Evolutionary conservation across 2,797 vertebrate species (phyloP).

Genomic region (Aeoliscus strigatus): DNA sequence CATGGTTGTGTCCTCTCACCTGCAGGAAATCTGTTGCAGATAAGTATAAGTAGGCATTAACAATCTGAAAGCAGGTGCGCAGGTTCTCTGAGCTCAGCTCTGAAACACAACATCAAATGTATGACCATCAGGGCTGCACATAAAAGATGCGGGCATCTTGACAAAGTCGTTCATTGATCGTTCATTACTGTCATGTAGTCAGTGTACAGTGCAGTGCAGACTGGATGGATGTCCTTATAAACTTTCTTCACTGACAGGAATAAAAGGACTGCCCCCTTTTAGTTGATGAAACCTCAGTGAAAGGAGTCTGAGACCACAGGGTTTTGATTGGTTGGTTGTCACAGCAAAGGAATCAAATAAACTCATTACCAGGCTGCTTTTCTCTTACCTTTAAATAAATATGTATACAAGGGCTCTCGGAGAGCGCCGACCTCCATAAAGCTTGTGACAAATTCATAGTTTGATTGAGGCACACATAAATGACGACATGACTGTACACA

Average conservation of each 20-base stretch:
- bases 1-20: slow-evolving; percentile 71
- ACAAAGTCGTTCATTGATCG: slow-evolving; percentile 1
- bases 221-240: neutral
- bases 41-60: slow-evolving; percentile 92
- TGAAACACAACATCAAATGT: slow-evolving; percentile 65
- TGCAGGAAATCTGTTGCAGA: slow-evolving; percentile 91
- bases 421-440: too few species aligned
- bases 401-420: too few species aligned
- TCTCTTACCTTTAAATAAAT: too few species aligned
- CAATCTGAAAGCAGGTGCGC: slow-evolving; percentile 93
- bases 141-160: neutral
- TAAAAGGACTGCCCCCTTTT: neutral
- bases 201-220: too few species aligned
- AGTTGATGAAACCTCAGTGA: too few species aligned
- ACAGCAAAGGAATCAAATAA: too few species aligned
- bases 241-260: neutral
- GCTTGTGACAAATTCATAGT: too few species aligned
- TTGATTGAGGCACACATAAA: too few species aligned
- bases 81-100: slow-evolving; percentile 94
- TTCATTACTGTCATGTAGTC: neutral
- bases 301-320: too few species aligned
- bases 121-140: slow-evolving; percentile 9
- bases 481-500: too few species aligned
- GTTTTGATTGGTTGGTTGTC: too few species aligned
- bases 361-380: too few species aligned